phyloP scores from a whole-genome alignment of 2,797 vertebrate genomes.

The Toxotes lorentzi region DNA sequence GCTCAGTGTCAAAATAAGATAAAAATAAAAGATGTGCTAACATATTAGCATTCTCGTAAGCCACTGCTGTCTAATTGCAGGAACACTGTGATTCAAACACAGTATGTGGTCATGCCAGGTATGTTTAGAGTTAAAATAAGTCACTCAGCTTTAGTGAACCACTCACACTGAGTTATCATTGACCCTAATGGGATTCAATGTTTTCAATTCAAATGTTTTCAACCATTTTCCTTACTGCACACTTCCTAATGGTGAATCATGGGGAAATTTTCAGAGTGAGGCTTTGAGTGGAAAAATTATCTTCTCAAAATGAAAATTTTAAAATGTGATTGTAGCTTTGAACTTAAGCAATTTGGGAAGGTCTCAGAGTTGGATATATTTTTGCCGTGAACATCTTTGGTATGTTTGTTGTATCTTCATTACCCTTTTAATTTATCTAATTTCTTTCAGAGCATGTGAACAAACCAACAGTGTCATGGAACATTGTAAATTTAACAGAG shows the following conservation, averaged over 20 bases:
- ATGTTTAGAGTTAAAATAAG: slow-evolving; percentile 13
- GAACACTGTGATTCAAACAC: slow-evolving; percentile 22
- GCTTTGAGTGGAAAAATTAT: neutral
- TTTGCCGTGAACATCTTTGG: slow-evolving; percentile 11
- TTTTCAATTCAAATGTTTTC: slow-evolving; percentile 5
- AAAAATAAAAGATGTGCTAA: slow-evolving; percentile 37
- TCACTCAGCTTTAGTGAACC: slow-evolving; percentile 12
- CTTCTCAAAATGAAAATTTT: neutral
- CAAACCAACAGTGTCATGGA: neutral
- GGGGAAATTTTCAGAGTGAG: neutral
- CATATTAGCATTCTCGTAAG: slow-evolving; percentile 38
- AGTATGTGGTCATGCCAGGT: slow-evolving; percentile 15
- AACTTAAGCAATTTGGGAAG: neutral
- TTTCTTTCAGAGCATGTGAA: slow-evolving; percentile 25
- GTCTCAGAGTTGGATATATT: neutral
- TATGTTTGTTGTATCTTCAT: slow-evolving; percentile 25
- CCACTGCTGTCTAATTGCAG: slow-evolving; percentile 7
- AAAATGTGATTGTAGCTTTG: neutral
- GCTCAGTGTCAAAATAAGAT: slow-evolving; percentile 41
- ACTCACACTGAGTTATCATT: neutral
- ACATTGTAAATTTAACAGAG: slow-evolving; percentile 10
- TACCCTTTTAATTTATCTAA: neutral
- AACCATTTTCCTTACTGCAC: neutral
- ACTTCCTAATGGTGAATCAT: neutral
- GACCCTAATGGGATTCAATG: slow-evolving; percentile 1